Percentiles rank a stretch among this genome's conserved stretches.
phyloP scores from a whole-genome alignment of 1,140 invertebrate species.

The Spodoptera litura region DNA sequence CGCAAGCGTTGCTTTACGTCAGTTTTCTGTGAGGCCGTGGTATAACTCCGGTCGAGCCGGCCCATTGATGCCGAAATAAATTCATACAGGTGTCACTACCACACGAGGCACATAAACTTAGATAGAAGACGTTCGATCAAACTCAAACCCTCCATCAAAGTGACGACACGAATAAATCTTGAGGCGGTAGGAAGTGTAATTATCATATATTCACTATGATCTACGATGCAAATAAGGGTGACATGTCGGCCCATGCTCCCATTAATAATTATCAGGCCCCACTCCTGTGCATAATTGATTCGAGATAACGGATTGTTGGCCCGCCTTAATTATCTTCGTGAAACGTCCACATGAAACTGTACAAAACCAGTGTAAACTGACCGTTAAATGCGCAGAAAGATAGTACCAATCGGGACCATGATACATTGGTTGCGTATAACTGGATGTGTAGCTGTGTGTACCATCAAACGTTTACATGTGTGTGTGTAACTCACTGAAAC shows the following conservation, averaged over 20 bases:
- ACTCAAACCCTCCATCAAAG: slow-evolving; percentile 20
- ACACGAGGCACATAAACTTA: too few relatives aligned
- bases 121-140: neutral
- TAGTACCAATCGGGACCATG: too few relatives aligned
- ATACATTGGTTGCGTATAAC: too few relatives aligned
- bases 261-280: slow-evolving; percentile 39
- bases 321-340: slow-evolving; percentile 5
- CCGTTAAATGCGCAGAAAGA: too few relatives aligned
- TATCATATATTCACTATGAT: slow-evolving; percentile 45
- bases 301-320: slow-evolving; percentile 27
- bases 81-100: too few relatives aligned
- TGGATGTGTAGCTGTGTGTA: too few relatives aligned
- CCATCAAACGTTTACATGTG: too few relatives aligned
- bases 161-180: slow-evolving; percentile 35
- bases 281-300: slow-evolving; percentile 25
- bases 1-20: too few relatives aligned
- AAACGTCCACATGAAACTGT: neutral
- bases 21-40: too few relatives aligned
- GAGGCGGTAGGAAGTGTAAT: slow-evolving; percentile 13
- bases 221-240: slow-evolving; percentile 41
- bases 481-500: too few relatives aligned
- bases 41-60: too few relatives aligned
- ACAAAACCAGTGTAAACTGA: neutral
- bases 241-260: slow-evolving; percentile 2
- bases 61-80: too few relatives aligned